A percentile compares a stretch with the other conserved stretches of the same genome.
These are phyloP conservation scores for Cyprichromis sp. DNA, from an alignment of 2,113 vertebrate genomes.

Conservation along the genomic window DNA sequence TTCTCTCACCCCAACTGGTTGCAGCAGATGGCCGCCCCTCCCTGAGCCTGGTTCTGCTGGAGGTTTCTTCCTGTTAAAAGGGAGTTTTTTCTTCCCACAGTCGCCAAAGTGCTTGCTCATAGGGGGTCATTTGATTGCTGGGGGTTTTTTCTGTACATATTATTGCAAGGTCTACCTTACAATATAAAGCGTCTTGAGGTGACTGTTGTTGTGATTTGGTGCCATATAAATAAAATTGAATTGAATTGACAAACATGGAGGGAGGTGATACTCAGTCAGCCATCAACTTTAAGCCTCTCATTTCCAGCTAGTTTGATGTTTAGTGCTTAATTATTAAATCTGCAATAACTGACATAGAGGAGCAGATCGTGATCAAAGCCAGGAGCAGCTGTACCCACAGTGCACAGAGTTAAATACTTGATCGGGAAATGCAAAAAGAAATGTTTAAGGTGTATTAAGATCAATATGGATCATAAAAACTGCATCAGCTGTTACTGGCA, in stretches of 20 bases:
- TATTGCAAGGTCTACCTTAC: not conserved
- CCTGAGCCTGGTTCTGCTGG: not conserved
- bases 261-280: not conserved
- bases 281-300: not conserved
- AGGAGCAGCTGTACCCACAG: not conserved
- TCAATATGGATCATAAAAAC: not conserved
- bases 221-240: not conserved
- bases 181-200: not conserved
- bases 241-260: not conserved
- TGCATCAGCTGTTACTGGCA: not conserved
- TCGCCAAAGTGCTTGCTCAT: not conserved
- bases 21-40: not conserved
- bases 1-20: not conserved
- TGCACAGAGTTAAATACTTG: not conserved
- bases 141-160: accelerated
- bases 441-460: not conserved
- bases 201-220: not conserved
- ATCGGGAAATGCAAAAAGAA: not conserved
- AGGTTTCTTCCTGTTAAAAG: not conserved
- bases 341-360: not conserved
- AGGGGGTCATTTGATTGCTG: not conserved
- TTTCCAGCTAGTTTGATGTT: not conserved
- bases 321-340: not conserved
- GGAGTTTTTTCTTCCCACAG: not conserved
- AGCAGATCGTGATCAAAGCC: not conserved